A percentile compares a stretch with the other conserved stretches of the same genome.
Evolutionary conservation across 1,140 invertebrate species (phyloP).

Genomic region (Pristionchus pacificus): DNA sequence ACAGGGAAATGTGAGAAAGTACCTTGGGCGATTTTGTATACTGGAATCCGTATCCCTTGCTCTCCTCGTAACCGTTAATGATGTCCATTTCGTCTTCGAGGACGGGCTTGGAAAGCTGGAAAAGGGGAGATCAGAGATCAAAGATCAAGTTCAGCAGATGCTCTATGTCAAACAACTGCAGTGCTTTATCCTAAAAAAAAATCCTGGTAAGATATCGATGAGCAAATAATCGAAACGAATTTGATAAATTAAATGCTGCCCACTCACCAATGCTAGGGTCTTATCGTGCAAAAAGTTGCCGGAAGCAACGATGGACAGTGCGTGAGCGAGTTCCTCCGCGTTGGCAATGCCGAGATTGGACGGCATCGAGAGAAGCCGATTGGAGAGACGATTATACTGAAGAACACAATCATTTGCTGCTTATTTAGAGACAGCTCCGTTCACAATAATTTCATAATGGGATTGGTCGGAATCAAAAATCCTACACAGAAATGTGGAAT

Average conservation of each 20-base stretch:
- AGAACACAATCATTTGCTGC: conserved; percentile 17
- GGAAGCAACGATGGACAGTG: no score
- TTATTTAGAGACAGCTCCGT: no score
- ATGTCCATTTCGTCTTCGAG: conserved; percentile 32
- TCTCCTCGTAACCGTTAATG: conserved; percentile 26
- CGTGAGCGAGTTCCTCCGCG: conserved; percentile 27
- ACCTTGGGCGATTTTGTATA: conserved; percentile 30
- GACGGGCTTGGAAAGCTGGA: conserved; percentile 4
- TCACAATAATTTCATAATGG: no score
- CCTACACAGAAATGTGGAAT: no score
- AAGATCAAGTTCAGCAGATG: background rate
- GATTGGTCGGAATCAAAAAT: no score
- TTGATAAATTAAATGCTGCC: no score
- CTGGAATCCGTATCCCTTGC: conserved; percentile 35
- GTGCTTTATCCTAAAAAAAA: no score
- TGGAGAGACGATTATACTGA: conserved; percentile 32
- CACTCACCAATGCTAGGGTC: no score
- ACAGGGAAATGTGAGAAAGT: background rate
- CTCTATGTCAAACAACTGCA: no score
- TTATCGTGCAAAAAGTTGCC: no score
- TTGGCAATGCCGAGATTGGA: conserved; percentile 36
- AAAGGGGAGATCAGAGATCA: background rate
- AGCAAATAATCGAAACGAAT: no score
- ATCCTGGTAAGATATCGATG: no score
- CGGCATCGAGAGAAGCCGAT: conserved; percentile 33